phyloP scores from a whole-genome alignment of 2,797 vertebrate genomes.

The Epinephelus coioides region DNA sequence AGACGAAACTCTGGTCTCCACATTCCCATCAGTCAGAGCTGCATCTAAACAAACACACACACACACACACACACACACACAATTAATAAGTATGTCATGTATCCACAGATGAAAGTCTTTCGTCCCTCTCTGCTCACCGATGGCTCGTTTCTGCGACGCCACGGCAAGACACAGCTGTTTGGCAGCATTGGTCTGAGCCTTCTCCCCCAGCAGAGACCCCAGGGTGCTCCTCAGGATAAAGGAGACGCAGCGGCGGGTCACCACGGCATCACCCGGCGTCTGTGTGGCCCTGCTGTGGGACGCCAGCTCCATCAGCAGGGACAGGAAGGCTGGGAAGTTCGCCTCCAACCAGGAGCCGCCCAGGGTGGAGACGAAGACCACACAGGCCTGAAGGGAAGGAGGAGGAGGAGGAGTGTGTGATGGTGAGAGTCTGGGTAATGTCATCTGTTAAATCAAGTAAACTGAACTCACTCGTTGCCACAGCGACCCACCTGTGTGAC shows the following conservation, averaged over 20 bases:
- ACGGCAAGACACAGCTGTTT: constrained; percentile 90
- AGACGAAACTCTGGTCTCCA: constrained; percentile 85
- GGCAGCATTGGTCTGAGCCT: constrained; percentile 92
- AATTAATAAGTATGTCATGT: background rate
- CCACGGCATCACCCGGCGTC: constrained; percentile 84
- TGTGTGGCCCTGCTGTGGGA: constrained; percentile 88
- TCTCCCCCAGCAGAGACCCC: constrained; percentile 92
- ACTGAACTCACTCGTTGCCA: accelerated
- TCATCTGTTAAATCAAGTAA: too few species aligned
- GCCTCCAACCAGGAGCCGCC: constrained; percentile 92
- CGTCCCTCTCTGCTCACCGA: constrained; percentile 85
- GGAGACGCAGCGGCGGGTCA: constrained; percentile 89
- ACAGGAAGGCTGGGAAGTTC: constrained; percentile 88
- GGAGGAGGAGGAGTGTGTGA: background rate
- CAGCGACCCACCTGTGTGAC: constrained; percentile 89
- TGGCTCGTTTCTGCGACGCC: constrained; percentile 87
- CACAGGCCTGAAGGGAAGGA: constrained; percentile 86
- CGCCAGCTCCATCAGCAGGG: constrained; percentile 89
- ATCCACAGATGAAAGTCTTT: background rate
- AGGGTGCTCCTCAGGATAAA: constrained; percentile 92
- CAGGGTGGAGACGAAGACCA: constrained; percentile 91
- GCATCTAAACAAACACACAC: constrained; percentile 81
- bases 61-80: background rate
- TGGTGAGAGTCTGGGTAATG: background rate
- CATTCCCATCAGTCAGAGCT: constrained; percentile 85